These are phyloP conservation scores for Diadema setosum DNA, from an alignment of 35 echinoderm and acorn worm genomes.

Conservation along the genomic window DNA sequence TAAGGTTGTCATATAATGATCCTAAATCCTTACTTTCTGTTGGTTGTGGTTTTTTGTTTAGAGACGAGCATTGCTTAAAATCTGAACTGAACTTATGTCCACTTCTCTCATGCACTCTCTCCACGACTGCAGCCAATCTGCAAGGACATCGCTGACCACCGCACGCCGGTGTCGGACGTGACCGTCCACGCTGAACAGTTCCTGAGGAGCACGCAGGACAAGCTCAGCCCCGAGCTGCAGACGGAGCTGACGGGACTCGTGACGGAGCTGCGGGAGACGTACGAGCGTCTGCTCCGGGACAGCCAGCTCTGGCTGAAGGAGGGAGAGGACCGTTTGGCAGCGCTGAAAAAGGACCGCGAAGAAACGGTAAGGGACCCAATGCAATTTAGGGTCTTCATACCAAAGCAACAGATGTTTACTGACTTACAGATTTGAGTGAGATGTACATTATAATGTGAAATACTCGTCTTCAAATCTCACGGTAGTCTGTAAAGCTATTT, in stretches of 20 bases:
- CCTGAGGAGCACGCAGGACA: conserved; percentile 69
- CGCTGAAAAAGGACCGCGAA: conserved; percentile 65
- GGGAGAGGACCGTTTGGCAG: conserved; percentile 49
- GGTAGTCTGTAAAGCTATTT: too few relatives aligned
- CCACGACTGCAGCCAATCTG: conserved; percentile 15
- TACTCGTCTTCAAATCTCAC: too few relatives aligned
- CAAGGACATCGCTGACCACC: conserved; percentile 63
- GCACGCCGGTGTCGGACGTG: conserved; percentile 73
- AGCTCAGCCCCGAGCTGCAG: conserved; percentile 81
- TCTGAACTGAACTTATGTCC: too few relatives aligned
- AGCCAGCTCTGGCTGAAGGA: conserved; percentile 68
- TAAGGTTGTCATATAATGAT: too few relatives aligned
- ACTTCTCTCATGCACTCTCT: too few relatives aligned
- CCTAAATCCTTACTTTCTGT: too few relatives aligned
- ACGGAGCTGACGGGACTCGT: conserved; percentile 55
- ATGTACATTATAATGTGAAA: too few relatives aligned
- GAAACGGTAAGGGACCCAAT: conserved; percentile 67
- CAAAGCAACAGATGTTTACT: too few relatives aligned
- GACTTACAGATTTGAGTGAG: too few relatives aligned
- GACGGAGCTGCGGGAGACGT: conserved; percentile 57
- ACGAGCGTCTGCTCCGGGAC: conserved; percentile 57
- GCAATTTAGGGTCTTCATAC: too few relatives aligned
- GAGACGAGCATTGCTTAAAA: too few relatives aligned
- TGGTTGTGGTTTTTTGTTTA: too few relatives aligned
- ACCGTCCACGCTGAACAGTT: conserved; percentile 85